These are phyloP conservation scores for Blennius ocellaris DNA, from an alignment of 2,113 vertebrate species.

Conservation along the genomic window DNA sequence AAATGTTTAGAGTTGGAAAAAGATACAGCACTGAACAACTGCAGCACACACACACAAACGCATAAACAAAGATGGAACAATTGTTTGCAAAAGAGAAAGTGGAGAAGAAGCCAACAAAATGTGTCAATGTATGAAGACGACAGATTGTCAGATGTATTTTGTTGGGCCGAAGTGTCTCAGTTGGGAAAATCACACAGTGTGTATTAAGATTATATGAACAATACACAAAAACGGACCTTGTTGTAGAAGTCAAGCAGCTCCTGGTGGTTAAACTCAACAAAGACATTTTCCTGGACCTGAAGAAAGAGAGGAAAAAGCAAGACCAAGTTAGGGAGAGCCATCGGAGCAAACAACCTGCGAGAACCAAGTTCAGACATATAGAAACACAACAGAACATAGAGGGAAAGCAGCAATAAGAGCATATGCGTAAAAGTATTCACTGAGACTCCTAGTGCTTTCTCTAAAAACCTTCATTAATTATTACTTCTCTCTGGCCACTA, in stretches of 20 bases:
- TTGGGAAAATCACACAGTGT: not conserved
- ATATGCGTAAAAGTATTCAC: conserved; percentile 29
- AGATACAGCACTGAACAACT: conserved; percentile 2
- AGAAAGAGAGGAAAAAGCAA: conserved; percentile 37
- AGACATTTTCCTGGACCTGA: conserved; percentile 90
- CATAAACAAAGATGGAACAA: not conserved
- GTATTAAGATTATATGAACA: too few species aligned
- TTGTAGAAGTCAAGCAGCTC: conserved; percentile 97
- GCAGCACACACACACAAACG: not conserved
- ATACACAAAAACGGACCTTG: conserved; percentile 85
- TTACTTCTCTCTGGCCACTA: conserved; percentile 56
- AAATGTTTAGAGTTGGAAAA: conserved; percentile 35
- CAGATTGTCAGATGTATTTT: not conserved
- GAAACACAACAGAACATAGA: conserved; percentile 1
- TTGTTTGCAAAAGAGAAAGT: not conserved
- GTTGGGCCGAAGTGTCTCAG: too few species aligned
- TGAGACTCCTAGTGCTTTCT: conserved; percentile 50
- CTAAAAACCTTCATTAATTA: conserved; percentile 78
- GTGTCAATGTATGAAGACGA: conserved; percentile 17
- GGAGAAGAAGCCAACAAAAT: not conserved
- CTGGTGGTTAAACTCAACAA: conserved; percentile 92
- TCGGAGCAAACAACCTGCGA: not conserved
- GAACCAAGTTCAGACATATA: conserved; percentile 6
- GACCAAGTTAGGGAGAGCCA: conserved; percentile 45
- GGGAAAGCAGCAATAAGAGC: conserved; percentile 21